Evolutionary conservation across 2,113 vertebrate genomes (phyloP).

Genomic region (Verasper variegatus): DNA sequence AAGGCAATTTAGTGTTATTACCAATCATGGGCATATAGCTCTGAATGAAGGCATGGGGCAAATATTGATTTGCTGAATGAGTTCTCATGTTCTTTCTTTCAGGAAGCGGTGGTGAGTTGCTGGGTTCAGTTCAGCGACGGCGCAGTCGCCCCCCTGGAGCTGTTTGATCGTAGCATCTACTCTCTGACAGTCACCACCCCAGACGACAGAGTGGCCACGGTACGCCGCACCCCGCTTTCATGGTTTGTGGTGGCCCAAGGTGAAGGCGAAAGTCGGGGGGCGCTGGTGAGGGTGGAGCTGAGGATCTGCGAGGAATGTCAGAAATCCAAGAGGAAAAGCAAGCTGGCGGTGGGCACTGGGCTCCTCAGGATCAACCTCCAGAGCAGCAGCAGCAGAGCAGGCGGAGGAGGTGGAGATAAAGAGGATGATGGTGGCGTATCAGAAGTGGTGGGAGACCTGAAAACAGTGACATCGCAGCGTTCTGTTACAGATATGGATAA

Average conservation of each 20-base stretch:
- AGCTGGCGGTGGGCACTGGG: slow-evolving; percentile 84
- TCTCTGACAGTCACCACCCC: slow-evolving; percentile 86
- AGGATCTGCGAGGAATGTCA: slow-evolving; percentile 92
- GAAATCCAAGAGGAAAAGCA: slow-evolving; percentile 92
- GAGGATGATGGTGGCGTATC: slow-evolving; percentile 25
- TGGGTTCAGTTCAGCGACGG: slow-evolving; percentile 96
- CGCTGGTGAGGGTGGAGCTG: slow-evolving; percentile 88
- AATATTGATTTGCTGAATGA: slow-evolving; percentile 34
- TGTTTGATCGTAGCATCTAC: slow-evolving; percentile 89
- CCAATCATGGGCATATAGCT: slow-evolving; percentile 13
- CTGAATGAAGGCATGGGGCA: background rate
- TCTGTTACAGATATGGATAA: slow-evolving; percentile 58
- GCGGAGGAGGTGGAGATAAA: slow-evolving; percentile 28
- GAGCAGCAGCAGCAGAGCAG: slow-evolving; percentile 44
- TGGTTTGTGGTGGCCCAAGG: slow-evolving; percentile 82
- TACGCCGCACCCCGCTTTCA: slow-evolving; percentile 84
- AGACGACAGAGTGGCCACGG: slow-evolving; percentile 88
- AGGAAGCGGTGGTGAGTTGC: slow-evolving; percentile 93
- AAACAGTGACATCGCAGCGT: slow-evolving; percentile 48
- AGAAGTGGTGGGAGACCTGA: slow-evolving; percentile 62
- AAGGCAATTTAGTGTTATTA: slow-evolving; percentile 53
- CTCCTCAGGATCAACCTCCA: slow-evolving; percentile 85
- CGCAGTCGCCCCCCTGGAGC: slow-evolving; percentile 86
- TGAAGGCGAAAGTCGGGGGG: slow-evolving; percentile 86
- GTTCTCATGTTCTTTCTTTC: slow-evolving; percentile 3